Evolutionary conservation across 2,797 vertebrate species (phyloP), one percentile per base, ranked within the genome.

Genomic region (Ptychobarbus kaznakovi): DNA sequence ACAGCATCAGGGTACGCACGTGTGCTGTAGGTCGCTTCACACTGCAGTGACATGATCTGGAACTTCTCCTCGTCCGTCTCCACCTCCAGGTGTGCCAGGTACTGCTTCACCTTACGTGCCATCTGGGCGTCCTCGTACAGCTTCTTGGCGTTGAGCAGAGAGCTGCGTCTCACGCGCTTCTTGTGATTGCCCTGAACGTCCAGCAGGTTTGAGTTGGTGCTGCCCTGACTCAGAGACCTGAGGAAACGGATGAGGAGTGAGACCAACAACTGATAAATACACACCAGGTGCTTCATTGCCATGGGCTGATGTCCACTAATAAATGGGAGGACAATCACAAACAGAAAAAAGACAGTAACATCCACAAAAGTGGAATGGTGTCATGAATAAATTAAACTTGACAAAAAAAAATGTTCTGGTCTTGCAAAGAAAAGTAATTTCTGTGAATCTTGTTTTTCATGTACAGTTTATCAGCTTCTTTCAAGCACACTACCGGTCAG

Each of bases 51-150:
- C 95, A 97, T 92, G 84, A 96, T 92, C 22, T 98, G 98, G 91
- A 98, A 96, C 81, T 97, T 98, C 46, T 99, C 97, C 85, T 99
- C 98, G 0, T 99, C 97, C 0, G 94, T 95, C 92, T 99, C 97
- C 75, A 99, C 97, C 0, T 90, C 95, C 87, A 98, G 94, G 93
- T 98, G 96, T 61, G 96, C 97, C 82, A 99, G 94, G 92, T 99
- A 99, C 90, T 99, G 98, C 92, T 98, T 99, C 84, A 99, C 98
- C 92, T 97, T 98, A 69, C 98, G 94, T 0, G 97, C 97, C 98
- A 99, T 99, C 90, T 99, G 98, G 1, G 98, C 98, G 18, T 99
- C 98, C 91, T 99, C 97, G 0, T 99, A 99, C 2, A 99, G 95
- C 90, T 99, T 99, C 94, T 98, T 99, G 73, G 97, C 97, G 0